A percentile compares a stretch with the other conserved stretches of the same genome.
Conservation (phyloP, 2,888 invertebrate genomes). For the Rutpela maculata region DNA sequence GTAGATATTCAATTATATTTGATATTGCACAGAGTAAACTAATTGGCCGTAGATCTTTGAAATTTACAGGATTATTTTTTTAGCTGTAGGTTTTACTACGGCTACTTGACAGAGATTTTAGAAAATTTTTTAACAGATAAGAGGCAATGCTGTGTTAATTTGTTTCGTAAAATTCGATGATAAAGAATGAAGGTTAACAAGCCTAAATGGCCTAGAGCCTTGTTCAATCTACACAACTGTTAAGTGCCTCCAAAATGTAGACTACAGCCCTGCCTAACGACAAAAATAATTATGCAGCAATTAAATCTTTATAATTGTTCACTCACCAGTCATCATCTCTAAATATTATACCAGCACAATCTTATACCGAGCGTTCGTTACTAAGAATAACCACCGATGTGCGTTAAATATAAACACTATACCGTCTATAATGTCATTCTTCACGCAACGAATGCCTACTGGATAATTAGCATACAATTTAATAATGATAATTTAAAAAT, state of each 20-base stretch:
- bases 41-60: no score
- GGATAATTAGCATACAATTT: conserved; percentile 37
- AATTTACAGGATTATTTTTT: no score
- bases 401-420: conserved; percentile 7
- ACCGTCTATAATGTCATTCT: conserved; percentile 6
- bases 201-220: no score
- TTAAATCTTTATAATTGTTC: neutral
- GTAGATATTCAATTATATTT: no score
- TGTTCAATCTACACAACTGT: no score
- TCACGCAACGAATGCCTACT: conserved; percentile 25
- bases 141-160: no score
- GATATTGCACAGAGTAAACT: no score
- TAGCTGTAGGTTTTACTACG: no score
- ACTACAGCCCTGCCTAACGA: neutral
- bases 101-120: no score
- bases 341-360: neutral
- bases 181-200: no score
- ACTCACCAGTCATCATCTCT: conserved; percentile 1
- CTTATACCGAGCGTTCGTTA: neutral
- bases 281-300: neutral
- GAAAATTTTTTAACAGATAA: no score
- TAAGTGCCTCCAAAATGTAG: neutral
- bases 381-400: neutral
- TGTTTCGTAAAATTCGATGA: no score
- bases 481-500: conserved; percentile 27